Percentiles rank a stretch among this genome's conserved stretches.
These are phyloP conservation scores for Dicyrtoma fusca DNA, from an alignment of 2,888 invertebrate species.

Conservation along the genomic window DNA sequence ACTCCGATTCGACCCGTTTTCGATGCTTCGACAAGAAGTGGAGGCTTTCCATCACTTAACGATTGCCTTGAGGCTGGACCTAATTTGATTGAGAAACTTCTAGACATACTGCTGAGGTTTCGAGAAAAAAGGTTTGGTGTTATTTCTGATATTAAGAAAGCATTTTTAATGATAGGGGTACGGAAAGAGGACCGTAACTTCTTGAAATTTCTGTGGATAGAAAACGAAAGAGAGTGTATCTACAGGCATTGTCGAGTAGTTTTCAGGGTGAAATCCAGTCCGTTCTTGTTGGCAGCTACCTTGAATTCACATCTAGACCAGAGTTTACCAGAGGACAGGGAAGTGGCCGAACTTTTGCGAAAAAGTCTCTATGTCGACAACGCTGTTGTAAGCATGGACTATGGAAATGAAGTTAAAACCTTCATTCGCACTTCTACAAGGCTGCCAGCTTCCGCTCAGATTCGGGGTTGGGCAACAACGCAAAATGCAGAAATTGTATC, in stretches of 20 bases:
- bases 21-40: conserved; percentile 14
- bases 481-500: too few species aligned
- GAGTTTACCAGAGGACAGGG: background rate
- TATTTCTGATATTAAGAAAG: conserved; percentile 57
- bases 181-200: conserved; percentile 54
- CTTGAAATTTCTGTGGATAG: conserved; percentile 56
- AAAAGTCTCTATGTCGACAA: background rate
- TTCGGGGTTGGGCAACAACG: too few species aligned
- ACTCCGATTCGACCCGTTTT: conserved; percentile 53
- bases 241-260: conserved; percentile 31
- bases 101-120: conserved; percentile 38
- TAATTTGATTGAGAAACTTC: conserved; percentile 49
- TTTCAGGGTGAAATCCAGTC: conserved; percentile 35
- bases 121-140: conserved; percentile 46
- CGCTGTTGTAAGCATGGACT: background rate
- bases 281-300: conserved; percentile 19
- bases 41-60: conserved; percentile 44
- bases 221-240: conserved; percentile 11
- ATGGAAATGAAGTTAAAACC: too few species aligned
- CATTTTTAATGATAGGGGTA: conserved; percentile 58
- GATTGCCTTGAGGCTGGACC: conserved; percentile 52
- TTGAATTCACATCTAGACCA: background rate
- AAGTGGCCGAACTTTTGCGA: background rate
- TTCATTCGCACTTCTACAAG: too few species aligned
- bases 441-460: too few species aligned